Evolutionary conservation across 2,113 vertebrate species (phyloP), one percentile per base, ranked within the genome.

Genomic region (Lepus europaeus): DNA sequence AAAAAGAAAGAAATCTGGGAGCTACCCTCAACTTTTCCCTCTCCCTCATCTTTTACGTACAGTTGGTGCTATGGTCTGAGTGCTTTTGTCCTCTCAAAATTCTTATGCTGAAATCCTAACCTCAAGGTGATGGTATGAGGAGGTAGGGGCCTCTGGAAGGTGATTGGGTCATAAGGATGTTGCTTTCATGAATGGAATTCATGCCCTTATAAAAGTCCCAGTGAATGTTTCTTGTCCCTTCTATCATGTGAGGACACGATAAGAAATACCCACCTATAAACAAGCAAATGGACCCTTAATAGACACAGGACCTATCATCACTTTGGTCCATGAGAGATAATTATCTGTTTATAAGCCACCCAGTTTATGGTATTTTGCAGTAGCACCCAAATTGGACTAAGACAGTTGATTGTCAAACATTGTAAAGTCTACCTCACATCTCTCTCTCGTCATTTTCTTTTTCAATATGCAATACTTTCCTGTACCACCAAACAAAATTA

Each of bases 401-500:
- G 61, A 64, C 13, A 78, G 14, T 27, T 68, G 23, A 36, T 45
- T n/a, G 22, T 39, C 79, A 86, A 78, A 19, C 72, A 49, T 70
- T 83, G 17, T 3, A 83, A 16, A 5, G 12, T 72, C 66, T 64
- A 85, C 68, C 77, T 76, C 9, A 61, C n/a, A 61, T 89, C 27
- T 94, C 81, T 89, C 17, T 73, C 31, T 78, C 27, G 81, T 78
- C 25, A 80, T 49, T 53, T 82, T 17, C 77, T 90, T 92, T 85
- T 88, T 83, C 66, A 83, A 78, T 1, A 88, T 33, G 45, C 25
- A 79, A 29, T 85, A 74, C 10, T 92, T 89, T 59, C 7, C 11
- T 7, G 29, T 13, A 68, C 49, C 23, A 87, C 70, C 85, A 94
- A 95, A 94, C 31, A 93, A 59, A 85, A 86, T 59, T 59, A 14